Base-by-base conservation (phyloP, 2,888 invertebrate genomes). In the Lucinisca nassula region DNA sequence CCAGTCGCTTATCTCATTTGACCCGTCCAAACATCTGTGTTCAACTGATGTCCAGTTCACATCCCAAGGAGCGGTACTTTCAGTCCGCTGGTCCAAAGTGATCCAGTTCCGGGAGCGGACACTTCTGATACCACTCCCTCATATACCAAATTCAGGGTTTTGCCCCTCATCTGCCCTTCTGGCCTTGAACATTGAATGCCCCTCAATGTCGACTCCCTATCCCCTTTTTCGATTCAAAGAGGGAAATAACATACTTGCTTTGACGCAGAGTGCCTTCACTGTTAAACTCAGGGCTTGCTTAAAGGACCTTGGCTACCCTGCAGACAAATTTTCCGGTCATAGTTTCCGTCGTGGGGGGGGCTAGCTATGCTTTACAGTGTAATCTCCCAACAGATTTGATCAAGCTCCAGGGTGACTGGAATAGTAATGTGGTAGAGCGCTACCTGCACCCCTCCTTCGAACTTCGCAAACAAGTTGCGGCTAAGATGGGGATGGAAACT, bases 321-420 rank as follows among this genome's bases (percentile, higher is more conserved):
- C 80, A 14, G 38, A 27, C 4, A 10, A 45, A 8, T 85, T 58
- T 40, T 81, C 78, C 17, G 80, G 81, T 0, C 81, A 85, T 32
- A 81, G 81, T 49, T 73, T 85, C 51, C 61, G 85, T 27, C 49
- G 78, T 38, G 85, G 81, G 1, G n/a, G 85, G 85, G 24, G 77
- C 78, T 3, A 70, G 78, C 10, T 85, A 76, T 67, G 82, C 82
- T 0, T 30, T 85, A 12, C 76, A 82, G 45, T 85, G 85, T 78
- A 82, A 82, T 17, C 17, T 85, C 12, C 61, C 85, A 1, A 12
- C 58, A 0, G 85, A 85, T 1, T 35, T 85, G 14, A 85, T 85
- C 6, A 61, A 85, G 35, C n/a, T 37, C 14, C 85, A 85, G 30
- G 81, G 82, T 0, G 85, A 85, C 38, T 82, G 81, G 85, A 2